Evolutionary conservation across 2,797 vertebrate genomes (phyloP).

Genomic region (Fratercula arctica): DNA sequence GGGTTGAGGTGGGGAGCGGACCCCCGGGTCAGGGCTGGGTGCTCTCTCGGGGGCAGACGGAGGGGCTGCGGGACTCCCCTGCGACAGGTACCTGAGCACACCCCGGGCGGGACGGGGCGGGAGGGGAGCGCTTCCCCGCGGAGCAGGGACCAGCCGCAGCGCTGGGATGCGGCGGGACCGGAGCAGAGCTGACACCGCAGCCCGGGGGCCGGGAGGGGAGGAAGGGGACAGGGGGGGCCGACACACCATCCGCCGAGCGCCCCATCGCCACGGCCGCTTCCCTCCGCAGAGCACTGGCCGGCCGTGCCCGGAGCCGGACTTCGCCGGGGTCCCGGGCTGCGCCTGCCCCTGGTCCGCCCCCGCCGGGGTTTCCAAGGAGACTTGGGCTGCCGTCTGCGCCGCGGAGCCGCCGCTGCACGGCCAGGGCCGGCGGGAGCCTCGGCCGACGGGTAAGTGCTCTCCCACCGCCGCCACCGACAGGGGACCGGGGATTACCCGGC

Average conservation of each 20-base stretch:
- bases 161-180: not conserved
- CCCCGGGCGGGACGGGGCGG: not conserved
- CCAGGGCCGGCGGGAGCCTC: not conserved
- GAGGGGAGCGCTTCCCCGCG: not conserved
- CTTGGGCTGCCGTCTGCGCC: conserved; percentile 84
- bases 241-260: not conserved
- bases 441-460: not conserved
- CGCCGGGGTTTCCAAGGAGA: conserved; percentile 90
- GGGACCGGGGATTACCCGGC: not conserved
- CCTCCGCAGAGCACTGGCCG: conserved; percentile 79
- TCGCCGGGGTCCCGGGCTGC: conserved; percentile 78
- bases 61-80: not conserved
- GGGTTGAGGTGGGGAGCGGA: not conserved
- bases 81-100: not conserved
- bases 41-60: not conserved
- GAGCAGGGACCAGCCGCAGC: not conserved
- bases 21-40: not conserved
- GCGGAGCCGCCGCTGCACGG: conserved; percentile 77
- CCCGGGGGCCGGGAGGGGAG: no score
- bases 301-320: conserved; percentile 80
- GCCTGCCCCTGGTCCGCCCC: conserved; percentile 77
- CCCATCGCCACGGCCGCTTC: not conserved
- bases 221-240: no score
- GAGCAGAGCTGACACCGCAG: not conserved
- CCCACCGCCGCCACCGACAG: no score